Base-by-base conservation (phyloP, 2,888 invertebrate species). In the Nephrotoma flavescens region DNA sequence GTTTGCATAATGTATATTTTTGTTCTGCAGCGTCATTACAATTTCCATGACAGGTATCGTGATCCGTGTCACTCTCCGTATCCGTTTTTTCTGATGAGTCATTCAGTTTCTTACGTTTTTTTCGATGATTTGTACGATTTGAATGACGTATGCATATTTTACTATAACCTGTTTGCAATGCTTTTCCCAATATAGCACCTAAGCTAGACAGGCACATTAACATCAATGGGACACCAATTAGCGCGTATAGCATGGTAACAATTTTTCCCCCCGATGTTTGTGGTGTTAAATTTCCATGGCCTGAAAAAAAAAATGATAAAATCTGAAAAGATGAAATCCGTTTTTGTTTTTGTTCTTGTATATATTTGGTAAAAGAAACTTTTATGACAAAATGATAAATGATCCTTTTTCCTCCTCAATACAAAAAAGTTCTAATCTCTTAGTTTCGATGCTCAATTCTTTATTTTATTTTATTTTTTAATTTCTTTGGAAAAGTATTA, bases 181-280 rank as follows among this genome's bases (percentile, higher is more conserved):
- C 94, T 86, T 95, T 94, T 7, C 97, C 97, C 89, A 97, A 92
- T 41, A 96, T 93, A 7, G 95, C 95, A 6, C 97, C 97, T 86
- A 97, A 93, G 88, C 96, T 96, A 12, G 97, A 96, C 89, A 97
- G 92, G 90, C 97, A 96, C 86, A 97, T 95, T 89, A 97, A 92
- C 93, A 97, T 96, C 87, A 97, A 92, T 5, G 97, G 97, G 86
- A 97, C 97, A 12, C 97, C 97, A 87, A 97, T 94, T 87, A 97
- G 94, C 15, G 97, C 97, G 91, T 97, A 97, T 57, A 96, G 93
- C 89, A 97, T 97, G 4, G 97, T 97, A 19, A 96, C 95, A 42
- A 96, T 94, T 90, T 97, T 95, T 4, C 97, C 97, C 42, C 95
- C 94, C 12, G 96, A 94, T 11, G 97, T 97, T 89, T 95, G 94